Conservation (phyloP, 2,888 invertebrate species). For the Caenorhabditis sp. region DNA sequence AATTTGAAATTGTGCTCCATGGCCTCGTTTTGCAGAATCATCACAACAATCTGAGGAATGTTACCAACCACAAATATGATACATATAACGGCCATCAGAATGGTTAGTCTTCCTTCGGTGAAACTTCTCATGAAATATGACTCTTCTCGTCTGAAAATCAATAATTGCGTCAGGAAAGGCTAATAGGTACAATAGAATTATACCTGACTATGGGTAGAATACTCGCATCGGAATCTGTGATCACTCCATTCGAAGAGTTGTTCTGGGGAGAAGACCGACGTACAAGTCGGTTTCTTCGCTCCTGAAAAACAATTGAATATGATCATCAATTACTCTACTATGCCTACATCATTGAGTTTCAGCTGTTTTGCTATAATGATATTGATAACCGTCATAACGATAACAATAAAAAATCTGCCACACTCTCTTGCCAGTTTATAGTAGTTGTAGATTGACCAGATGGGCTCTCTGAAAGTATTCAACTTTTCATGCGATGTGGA, state of each 20-base stretch:
- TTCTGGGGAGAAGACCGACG: slow-evolving; percentile 62
- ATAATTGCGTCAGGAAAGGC: no score
- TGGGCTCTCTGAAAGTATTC: slow-evolving; percentile 73
- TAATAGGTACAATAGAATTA: no score
- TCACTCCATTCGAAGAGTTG: slow-evolving; percentile 5
- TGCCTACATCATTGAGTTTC: slow-evolving; percentile 77
- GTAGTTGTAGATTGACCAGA: slow-evolving; percentile 76
- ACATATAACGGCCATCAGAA: slow-evolving; percentile 81
- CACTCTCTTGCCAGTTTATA: slow-evolving; percentile 80
- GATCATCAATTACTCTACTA: no score
- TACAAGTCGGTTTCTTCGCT: slow-evolving; percentile 61
- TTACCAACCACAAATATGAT: slow-evolving; percentile 82
- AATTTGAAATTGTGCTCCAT: slow-evolving; percentile 77
- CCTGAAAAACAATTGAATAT: slow-evolving; percentile 27
- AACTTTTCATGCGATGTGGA: background rate
- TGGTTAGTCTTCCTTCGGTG: slow-evolving; percentile 81
- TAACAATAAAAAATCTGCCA: slow-evolving; percentile 77
- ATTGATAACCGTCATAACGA: slow-evolving; percentile 79
- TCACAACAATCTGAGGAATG: slow-evolving; percentile 81
- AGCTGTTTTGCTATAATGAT: slow-evolving; percentile 77
- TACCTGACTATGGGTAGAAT: slow-evolving; percentile 13
- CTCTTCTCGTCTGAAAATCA: slow-evolving; percentile 68
- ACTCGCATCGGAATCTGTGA: slow-evolving; percentile 25
- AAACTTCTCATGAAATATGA: slow-evolving; percentile 74
- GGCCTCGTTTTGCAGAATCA: slow-evolving; percentile 80